Conservation (phyloP, 2,888 invertebrate genomes). For the Sarcophaga variegata region DNA sequence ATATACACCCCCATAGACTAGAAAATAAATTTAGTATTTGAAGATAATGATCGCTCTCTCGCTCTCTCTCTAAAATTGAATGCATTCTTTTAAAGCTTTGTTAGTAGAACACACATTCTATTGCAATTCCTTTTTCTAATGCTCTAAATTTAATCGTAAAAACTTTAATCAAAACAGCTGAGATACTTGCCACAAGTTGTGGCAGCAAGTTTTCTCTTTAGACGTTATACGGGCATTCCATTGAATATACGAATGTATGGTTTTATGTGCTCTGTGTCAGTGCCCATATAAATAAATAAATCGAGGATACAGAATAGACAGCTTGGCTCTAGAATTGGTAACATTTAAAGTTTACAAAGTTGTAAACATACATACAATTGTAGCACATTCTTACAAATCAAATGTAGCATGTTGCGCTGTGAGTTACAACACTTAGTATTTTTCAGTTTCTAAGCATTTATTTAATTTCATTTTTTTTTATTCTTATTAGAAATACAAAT, state of each 20-base stretch:
- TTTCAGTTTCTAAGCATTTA: slow-evolving; percentile 6
- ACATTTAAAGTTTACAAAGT: slow-evolving; percentile 20
- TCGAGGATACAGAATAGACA: slow-evolving; percentile 26
- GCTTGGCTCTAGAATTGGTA: slow-evolving; percentile 7
- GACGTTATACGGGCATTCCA: background rate
- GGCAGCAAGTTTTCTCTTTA: slow-evolving; percentile 28
- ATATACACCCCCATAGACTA: too few species aligned
- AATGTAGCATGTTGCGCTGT: slow-evolving; percentile 5
- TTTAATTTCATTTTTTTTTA: slow-evolving; percentile 13
- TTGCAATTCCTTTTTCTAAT: slow-evolving; percentile 5
- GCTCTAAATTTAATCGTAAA: background rate
- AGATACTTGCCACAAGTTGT: slow-evolving; percentile 17
- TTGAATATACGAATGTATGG: background rate
- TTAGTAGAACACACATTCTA: background rate
- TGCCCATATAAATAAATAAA: background rate
- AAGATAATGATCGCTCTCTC: too few species aligned
- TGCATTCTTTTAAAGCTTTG: background rate
- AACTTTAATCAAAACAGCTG: slow-evolving; percentile 19
- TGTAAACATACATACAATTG: slow-evolving; percentile 1
- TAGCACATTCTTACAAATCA: background rate
- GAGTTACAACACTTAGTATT: background rate
- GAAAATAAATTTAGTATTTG: too few species aligned
- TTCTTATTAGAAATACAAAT: background rate
- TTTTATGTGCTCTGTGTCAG: background rate
- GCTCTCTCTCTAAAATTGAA: background rate